Evolutionary conservation across 2,888 invertebrate genomes (phyloP), one percentile per base, ranked within the genome.

Genomic region (Melieria crassipennis): DNA sequence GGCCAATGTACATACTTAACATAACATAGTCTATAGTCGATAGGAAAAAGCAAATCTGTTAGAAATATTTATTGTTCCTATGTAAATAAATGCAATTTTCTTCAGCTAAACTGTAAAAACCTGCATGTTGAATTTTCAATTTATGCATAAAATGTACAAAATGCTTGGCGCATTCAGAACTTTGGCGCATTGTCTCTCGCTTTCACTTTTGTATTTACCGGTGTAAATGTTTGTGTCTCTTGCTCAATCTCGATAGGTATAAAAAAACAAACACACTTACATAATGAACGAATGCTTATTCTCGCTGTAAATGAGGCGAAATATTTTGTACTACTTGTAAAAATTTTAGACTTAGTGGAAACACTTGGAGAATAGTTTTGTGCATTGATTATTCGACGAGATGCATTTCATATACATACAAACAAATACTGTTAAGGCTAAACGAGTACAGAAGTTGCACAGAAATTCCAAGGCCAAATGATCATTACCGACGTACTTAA

Each of bases 201-300:
- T 30, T 30, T 30, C 30, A 30, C 30, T 30, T 30, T 55, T 45
- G 57, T 9, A 30, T 52, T 50, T 60, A n/a, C 6, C 48, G 45
- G 30, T 45, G 45, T 11, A 61, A 13, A 13, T n/a, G 57, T 56
- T 9, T 56, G 16, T 60, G 60, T 52, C 13, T 45, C 50, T 60
- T 60, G 67, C 64, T 56, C 60, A 66, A 67, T 13, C 47, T 48
- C 48, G n/a, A 70, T 50, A 57, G 16, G 9, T 16, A 70, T 57
- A 64, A 62, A 57, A 10, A 48, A 67, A 47, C n/a, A 64, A 30
- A 50, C 52, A 50, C 43, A 50, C 48, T 42, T 66, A 58, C 46
- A 65, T 52, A 42, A 13, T 11, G 43, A 30, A 30, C 30, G 30
- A 30, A 30, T 30, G 30, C 30, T 30, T 30, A 16, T 30, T 30